These are phyloP conservation scores for Myanophis thanlyinensis DNA, from an alignment of 2,113 vertebrate genomes.

Conservation along the genomic window DNA sequence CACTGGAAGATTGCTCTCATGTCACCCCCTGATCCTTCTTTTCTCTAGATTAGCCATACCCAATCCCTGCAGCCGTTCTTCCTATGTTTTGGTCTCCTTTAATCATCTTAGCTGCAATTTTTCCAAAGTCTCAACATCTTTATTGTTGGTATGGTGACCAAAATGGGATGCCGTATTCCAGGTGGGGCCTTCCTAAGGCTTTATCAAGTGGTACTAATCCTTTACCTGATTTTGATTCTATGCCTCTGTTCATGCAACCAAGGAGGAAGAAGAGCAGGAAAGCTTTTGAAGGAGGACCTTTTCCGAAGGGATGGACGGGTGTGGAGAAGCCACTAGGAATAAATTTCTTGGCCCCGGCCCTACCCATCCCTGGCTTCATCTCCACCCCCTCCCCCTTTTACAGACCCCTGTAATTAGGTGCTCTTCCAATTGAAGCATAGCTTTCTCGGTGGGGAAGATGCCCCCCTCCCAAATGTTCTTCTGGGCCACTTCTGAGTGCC, in stretches of 20 bases:
- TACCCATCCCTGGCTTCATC: no score
- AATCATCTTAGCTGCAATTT: not conserved
- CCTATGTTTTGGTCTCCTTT: not conserved
- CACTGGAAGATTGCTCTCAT: not conserved
- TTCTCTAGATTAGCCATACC: not conserved
- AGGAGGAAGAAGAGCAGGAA: not conserved
- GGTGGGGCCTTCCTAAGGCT: not conserved
- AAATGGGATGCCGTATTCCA: not conserved
- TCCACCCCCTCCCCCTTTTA: no score
- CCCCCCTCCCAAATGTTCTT: not conserved
- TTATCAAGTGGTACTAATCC: not conserved
- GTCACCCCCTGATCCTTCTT: not conserved
- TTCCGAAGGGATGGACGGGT: not conserved
- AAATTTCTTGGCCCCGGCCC: accelerated
- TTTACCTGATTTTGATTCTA: not conserved
- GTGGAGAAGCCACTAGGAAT: not conserved
- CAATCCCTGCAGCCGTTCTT: not conserved
- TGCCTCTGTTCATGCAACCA: not conserved
- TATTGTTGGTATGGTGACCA: not conserved
- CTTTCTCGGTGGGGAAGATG: no score
- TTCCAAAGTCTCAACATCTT: not conserved
- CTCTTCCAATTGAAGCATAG: no score
- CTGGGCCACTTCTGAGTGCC: not conserved
- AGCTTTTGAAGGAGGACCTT: not conserved
- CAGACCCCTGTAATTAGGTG: no score